These are phyloP conservation scores for Caenorhabditis macrosperma DNA, from an alignment of 2,888 invertebrate species.

Conservation along the genomic window DNA sequence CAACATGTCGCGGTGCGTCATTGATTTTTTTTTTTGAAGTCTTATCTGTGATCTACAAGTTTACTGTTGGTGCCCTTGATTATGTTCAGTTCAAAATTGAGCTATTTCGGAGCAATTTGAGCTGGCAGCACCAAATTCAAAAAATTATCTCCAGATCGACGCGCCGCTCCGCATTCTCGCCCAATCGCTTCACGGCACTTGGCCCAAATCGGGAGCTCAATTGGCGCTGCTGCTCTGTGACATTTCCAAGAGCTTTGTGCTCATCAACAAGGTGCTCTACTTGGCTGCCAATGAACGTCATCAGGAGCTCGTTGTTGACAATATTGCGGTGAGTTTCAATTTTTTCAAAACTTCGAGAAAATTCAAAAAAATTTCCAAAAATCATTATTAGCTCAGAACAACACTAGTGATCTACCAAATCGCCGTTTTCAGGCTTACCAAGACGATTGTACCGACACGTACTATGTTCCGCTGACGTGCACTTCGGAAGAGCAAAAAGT, in stretches of 20 bases:
- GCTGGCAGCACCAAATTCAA: too few species aligned
- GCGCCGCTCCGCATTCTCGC: constrained; percentile 52
- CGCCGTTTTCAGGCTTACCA: constrained; percentile 38
- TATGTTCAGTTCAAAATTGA: not conserved
- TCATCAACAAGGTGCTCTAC: constrained; percentile 53
- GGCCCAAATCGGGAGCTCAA: constrained; percentile 45
- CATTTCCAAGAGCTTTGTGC: constrained; percentile 36
- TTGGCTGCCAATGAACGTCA: constrained; percentile 35
- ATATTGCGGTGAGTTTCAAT: constrained; percentile 42
- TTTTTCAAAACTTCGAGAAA: not conserved
- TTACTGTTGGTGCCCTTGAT: too few species aligned
- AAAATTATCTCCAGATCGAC: constrained; percentile 43
- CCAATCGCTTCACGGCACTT: constrained; percentile 50
- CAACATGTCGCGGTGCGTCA: constrained; percentile 51
- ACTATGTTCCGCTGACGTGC: constrained; percentile 14
- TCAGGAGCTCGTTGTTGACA: constrained; percentile 52
- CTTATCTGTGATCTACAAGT: too few species aligned
- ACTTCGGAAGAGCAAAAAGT: constrained; percentile 13
- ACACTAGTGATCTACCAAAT: not conserved
- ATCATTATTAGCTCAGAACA: not conserved
- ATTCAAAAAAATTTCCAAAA: not conserved
- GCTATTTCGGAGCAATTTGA: not conserved
- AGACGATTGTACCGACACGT: constrained; percentile 43
- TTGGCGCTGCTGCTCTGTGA: constrained; percentile 40
- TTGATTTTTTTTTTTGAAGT: too few species aligned